Base-by-base conservation (phyloP, 1,140 invertebrate genomes). In the Pemphigus obesinymphae region DNA sequence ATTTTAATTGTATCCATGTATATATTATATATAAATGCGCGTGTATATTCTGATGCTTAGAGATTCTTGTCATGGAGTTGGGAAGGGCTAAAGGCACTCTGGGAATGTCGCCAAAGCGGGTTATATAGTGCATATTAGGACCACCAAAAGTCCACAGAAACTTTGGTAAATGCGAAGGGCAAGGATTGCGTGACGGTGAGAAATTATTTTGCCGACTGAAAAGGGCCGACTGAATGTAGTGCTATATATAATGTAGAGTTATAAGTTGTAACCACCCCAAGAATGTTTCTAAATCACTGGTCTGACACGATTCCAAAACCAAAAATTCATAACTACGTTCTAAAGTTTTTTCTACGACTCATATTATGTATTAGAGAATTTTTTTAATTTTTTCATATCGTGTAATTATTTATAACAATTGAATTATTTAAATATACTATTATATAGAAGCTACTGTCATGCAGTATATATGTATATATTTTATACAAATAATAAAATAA, bases 31-130 rank as follows among this genome's bases (percentile, higher is more conserved):
- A 8, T 26, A 45, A 10, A 23, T 17, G 40, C 29, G 31, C 20
- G 34, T 40, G 50, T 78, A 13, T 55, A 40, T 53, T 23, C 45
- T 37, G 29, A 34, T 55, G 29, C 50, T 37, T 11, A 37, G 20
- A 58, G 73, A 76, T 76, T 80, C 55, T 80, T 80, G 76, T 80
- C 76, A 31, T 80, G 45, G 31, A 61, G 23, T 29, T 45, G 37
- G 31, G 58, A 29, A 80, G 40, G 76, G 55, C 53, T 63, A 45
- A 63, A 80, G 76, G 76, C 53, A 63, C 37, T 80, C 76, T 31
- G 76, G 76, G 76, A 80, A 80, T 80, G 76, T 80, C 76, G 76
- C 76, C 76, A 80, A 80, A 80, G 55, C 76, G 34, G 37, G 26
- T 37, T 45, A 43, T 31, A 23, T 55, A n/a, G 73, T 29, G 31